A percentile compares a stretch with the other conserved stretches of the same genome.
phyloP scores from a whole-genome alignment of 2,888 invertebrate species.

The Fragum fragum region DNA sequence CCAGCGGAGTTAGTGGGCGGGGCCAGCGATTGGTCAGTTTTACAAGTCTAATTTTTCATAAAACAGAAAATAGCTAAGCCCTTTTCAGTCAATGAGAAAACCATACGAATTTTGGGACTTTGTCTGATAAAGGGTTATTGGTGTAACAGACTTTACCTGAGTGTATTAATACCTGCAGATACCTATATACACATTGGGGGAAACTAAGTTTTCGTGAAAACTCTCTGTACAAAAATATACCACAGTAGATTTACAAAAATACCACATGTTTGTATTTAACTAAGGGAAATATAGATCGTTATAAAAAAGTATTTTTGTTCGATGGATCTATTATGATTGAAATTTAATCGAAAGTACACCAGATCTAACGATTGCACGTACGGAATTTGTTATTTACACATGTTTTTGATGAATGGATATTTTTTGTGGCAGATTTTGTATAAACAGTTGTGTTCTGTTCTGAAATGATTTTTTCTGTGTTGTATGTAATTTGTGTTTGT shows the following conservation, averaged over 20 bases:
- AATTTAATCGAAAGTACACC: background rate
- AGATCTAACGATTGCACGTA: background rate
- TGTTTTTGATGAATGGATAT: conserved; percentile 11
- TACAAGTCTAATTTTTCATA: too few relatives aligned
- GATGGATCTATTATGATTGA: background rate
- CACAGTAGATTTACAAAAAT: background rate
- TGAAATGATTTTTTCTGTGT: background rate
- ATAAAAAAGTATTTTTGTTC: background rate
- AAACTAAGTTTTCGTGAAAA: background rate
- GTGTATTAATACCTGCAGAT: background rate
- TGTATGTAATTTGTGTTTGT: background rate
- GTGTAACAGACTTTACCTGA: background rate
- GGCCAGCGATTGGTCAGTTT: too few relatives aligned
- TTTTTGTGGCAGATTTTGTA: background rate
- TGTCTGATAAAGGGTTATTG: background rate
- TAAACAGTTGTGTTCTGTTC: conserved; percentile 7
- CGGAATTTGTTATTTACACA: background rate
- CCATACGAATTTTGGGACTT: too few relatives aligned
- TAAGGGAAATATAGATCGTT: background rate
- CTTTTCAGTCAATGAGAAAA: too few relatives aligned
- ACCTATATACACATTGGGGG: conserved; percentile 1
- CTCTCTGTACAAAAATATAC: conserved; percentile 1
- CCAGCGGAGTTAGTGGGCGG: too few relatives aligned
- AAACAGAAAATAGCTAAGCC: too few relatives aligned
- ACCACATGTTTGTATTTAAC: background rate